Evolutionary conservation across 2,113 vertebrate genomes (phyloP).

Genomic region (Forbesichthys papilliferus): DNA sequence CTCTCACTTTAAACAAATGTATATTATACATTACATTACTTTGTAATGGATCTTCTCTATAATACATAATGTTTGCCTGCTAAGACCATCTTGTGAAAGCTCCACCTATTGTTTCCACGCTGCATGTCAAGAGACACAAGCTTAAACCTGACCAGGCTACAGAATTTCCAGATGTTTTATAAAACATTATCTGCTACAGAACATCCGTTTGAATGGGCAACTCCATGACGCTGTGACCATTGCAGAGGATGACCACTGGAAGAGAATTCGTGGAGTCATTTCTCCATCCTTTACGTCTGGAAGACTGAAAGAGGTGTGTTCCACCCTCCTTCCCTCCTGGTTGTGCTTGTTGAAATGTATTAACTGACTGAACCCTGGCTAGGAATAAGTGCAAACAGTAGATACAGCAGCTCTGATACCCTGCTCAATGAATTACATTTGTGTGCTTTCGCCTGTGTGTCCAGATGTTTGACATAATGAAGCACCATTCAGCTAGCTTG

Average conservation of each 20-base stretch:
- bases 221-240: constrained; percentile 56
- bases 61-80: not conserved
- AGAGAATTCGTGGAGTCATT: constrained; percentile 76
- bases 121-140: too few species aligned
- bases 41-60: not conserved
- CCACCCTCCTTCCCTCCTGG: not conserved
- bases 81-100: not conserved
- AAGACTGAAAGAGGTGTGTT: constrained; percentile 83
- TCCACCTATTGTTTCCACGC: too few species aligned
- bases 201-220: constrained; percentile 56
- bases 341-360: not conserved
- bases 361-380: too few species aligned
- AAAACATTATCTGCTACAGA: constrained; percentile 23
- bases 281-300: constrained; percentile 87
- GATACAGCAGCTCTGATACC: too few species aligned
- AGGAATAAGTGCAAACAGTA: too few species aligned
- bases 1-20: not conserved
- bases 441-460: not conserved
- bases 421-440: too few species aligned
- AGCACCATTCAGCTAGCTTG: constrained; percentile 70
- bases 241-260: constrained; percentile 83
- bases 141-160: too few species aligned
- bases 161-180: not conserved
- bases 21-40: not conserved
- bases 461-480: constrained; percentile 83